Base-by-base conservation (phyloP, 1,140 invertebrate species). In the Micrasema longulum region DNA sequence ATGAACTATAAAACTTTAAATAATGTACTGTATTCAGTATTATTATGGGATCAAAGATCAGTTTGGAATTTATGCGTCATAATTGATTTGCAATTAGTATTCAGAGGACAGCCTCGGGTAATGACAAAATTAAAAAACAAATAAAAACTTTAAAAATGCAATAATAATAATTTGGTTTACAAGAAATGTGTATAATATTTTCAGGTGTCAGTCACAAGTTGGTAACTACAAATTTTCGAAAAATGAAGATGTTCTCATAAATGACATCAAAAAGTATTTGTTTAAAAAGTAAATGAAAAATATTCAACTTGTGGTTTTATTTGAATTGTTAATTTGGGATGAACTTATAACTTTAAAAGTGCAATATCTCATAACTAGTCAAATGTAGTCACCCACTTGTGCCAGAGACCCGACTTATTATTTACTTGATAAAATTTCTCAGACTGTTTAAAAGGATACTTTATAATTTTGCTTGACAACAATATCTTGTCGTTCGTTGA, bases 401-500 rank as follows among this genome's bases (percentile, higher is more conserved):
- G n/a, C n/a, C n/a, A n/a, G n/a, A n/a, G n/a, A n/a, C n/a, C n/a
- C n/a, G n/a, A n/a, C n/a, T 45, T 45, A 5, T 45, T n/a, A 6
- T 0, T 0, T 0, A 45, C n/a, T 45, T 45, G 43, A 45, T 14
- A 45, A n/a, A n/a, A n/a, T n/a, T n/a, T n/a, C n/a, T n/a, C n/a
- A n/a, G n/a, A n/a, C n/a, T n/a, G n/a, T 31, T 31, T 31, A 78
- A 82, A 84, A 82, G 80, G 79, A 83, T 91, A 95, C 93, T 88
- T 97, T 97, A 77, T 89, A 92, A 79, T 91, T 88, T 43, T 89
- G 88, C 79, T 93, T 87, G 31, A 97, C 84, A 66, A 95, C 83
- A 74, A 98, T 90, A 83, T 97, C 95, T 78, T 97, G 91, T 68
- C 92, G 88, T 67, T 91, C 83, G 77, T 92, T 92, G 71, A 97